Evolutionary conservation across 2,113 vertebrate species (phyloP), one percentile per base, ranked within the genome.

Genomic region (Oreochromis tanganicae): DNA sequence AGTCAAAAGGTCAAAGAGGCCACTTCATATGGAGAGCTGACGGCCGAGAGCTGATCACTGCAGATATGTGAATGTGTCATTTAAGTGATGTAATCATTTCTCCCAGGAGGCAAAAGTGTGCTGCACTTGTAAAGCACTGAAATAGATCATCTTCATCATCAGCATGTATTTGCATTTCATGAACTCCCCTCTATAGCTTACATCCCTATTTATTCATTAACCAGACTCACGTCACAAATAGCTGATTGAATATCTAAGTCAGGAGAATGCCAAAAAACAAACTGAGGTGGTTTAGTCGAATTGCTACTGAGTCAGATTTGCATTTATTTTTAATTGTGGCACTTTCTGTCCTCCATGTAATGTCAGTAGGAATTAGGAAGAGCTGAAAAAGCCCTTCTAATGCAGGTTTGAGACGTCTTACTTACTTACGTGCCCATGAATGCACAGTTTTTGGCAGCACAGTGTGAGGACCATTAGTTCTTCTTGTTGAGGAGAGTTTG

Each of bases 81-180:
- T 71, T 43, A 43, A 41, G 24, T 9, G n/a, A 71, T 16, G 36
- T 9, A 14, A 71, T 71, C 7, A 43, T 73, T 46, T 73, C 14
- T 73, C 21, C 21, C 5, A 0, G 8, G 41, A 46, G n/a, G 0
- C 36, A 0, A 24, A 24, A 43, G 38, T 71, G 66, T 43, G 38
- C 41, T 7, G 21, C 41, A 73, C 5, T 27, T 27, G 1, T 27
- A 73, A 73, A 27, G 12, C 13, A 73, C 38, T 46, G 21, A 73
- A 17, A 10, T 1, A 73, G 41, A 27, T 71, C n/a, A 71, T 71
- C 38, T 16, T 43, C 66, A 43, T 71, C 13, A 43, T 24, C 38
- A 24, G 66, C 66, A 6, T 24, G 12, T 71, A 1, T 43, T 16
- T 24, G 13, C 66, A 16, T 71, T 71, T 43, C 66, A 24, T 9